A percentile compares a stretch with the other conserved stretches of the same genome.
Evolutionary conservation across 2,113 vertebrate species (phyloP).

Genomic region (Eleginops maclovinus): DNA sequence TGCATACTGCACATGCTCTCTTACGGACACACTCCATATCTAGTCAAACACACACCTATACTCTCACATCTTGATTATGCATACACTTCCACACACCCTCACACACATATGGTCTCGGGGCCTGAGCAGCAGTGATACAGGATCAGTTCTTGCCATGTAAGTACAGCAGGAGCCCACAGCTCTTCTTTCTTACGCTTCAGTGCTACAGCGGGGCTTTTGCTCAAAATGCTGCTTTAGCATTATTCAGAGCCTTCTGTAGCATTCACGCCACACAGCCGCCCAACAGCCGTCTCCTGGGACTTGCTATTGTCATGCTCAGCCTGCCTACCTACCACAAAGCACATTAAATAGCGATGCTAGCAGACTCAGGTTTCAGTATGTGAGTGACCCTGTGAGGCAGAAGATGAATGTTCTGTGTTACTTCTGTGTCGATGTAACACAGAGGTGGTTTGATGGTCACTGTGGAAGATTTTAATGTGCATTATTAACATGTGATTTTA

Average conservation of each 20-base stretch:
- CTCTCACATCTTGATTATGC: background rate
- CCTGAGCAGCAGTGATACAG: no score
- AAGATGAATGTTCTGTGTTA: background rate
- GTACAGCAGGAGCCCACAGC: slow-evolving; percentile 51
- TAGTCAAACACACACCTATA: background rate
- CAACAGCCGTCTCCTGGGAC: slow-evolving; percentile 39
- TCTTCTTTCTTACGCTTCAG: slow-evolving; percentile 42
- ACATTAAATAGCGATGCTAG: slow-evolving; percentile 33
- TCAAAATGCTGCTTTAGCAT: slow-evolving; percentile 45
- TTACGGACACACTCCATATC: background rate
- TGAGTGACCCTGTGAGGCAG: slow-evolving; percentile 1
- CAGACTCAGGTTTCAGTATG: slow-evolving; percentile 16
- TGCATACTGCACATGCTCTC: slow-evolving; percentile 6
- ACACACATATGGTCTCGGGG: no score
- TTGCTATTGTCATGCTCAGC: slow-evolving; percentile 31
- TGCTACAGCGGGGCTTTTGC: slow-evolving; percentile 25
- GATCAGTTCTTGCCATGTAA: slow-evolving; percentile 56
- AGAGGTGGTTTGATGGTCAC: background rate
- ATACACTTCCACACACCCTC: background rate
- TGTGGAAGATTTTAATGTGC: background rate
- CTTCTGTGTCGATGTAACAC: background rate
- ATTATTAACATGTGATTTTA: background rate
- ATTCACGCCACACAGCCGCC: slow-evolving; percentile 7
- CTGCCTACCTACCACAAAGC: slow-evolving; percentile 28
- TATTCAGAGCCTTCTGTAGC: slow-evolving; percentile 44